Evolutionary conservation across 2,113 vertebrate species (phyloP), one percentile per base, ranked within the genome.

Genomic region (Leucoraja erinaceus): DNA sequence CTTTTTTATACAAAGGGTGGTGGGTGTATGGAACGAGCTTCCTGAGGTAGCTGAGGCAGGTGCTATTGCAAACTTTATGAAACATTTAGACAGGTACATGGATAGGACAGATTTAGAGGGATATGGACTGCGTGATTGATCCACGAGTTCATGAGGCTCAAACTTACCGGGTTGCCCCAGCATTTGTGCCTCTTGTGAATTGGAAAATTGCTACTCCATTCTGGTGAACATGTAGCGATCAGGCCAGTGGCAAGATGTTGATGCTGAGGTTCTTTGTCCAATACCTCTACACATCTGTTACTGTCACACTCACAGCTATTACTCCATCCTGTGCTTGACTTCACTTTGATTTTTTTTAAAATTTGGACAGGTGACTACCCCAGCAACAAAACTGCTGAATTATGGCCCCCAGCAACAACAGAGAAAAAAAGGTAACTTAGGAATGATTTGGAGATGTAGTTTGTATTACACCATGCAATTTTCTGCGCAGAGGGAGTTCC

Each of bases 401-500:
- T 88, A 88, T 88, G 59, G 59, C n/a, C 83, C 63, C 83, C 3
- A 77, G n/a, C 75, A 77, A 77, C 9, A 77, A 72, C 70, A 20
- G 12, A 4, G 12, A 66, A 75, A 75, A 75, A n/a, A 8, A 4
- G 28, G 25, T 77, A 77, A 12, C 75, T 77, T 77, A 31, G n/a
- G 14, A 88, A 59, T 88, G 83, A 33, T 66, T 88, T 18, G 63
- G 83, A 63, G 83, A 14, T n/a, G 31, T 88, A 18, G 59, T 59
- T 83, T 83, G 59, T 88, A 66, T 88, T 63, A 66, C 59, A 66
- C 59, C 59, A 66, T n/a, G 59, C 59, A 88, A 88, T 88, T 88
- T 66, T 88, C 83, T 88, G 83, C 83, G 63, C 83, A 63, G 56
- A 66, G 59, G 59, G 83, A 88, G 83, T 66, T 88, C 63, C 83